Percentiles rank a stretch among this genome's conserved stretches.
Conservation (phyloP, 2,888 invertebrate species). For the Pristionchus fissidentatus region DNA sequence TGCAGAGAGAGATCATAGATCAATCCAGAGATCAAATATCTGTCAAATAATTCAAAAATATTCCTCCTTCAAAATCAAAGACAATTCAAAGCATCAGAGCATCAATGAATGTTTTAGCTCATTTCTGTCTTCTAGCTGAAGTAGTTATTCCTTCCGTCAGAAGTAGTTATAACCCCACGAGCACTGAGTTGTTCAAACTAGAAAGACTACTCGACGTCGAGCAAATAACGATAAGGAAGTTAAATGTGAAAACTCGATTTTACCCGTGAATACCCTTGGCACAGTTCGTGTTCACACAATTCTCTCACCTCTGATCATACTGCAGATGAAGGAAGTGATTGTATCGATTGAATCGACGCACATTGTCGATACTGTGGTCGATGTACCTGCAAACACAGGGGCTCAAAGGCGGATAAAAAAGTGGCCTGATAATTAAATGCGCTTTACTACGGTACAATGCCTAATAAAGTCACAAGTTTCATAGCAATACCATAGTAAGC, state of each 20-base stretch:
- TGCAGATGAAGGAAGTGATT: slow-evolving; percentile 69
- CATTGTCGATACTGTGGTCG: slow-evolving; percentile 71
- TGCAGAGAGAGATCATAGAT: neutral
- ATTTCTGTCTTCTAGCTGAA: neutral
- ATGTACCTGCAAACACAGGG: slow-evolving; percentile 63
- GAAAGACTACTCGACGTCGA: too few relatives aligned
- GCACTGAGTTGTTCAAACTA: too few relatives aligned
- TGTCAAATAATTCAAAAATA: neutral
- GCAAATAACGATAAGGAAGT: too few relatives aligned
- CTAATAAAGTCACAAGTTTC: neutral
- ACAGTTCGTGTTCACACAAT: neutral
- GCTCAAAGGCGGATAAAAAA: too few relatives aligned
- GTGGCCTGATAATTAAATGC: too few relatives aligned
- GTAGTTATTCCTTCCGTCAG: too few relatives aligned
- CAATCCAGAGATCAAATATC: neutral
- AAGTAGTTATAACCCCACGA: too few relatives aligned
- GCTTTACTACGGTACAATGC: too few relatives aligned
- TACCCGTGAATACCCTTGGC: neutral
- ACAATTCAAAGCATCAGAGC: neutral
- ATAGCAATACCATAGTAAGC: neutral
- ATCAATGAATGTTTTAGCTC: neutral
- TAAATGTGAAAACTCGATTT: neutral
- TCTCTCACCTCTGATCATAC: slow-evolving; percentile 72
- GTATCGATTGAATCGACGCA: slow-evolving; percentile 70
- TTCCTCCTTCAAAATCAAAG: neutral